Conservation (phyloP, 2,797 vertebrate genomes). For the Eidolon dupreanum region DNA sequence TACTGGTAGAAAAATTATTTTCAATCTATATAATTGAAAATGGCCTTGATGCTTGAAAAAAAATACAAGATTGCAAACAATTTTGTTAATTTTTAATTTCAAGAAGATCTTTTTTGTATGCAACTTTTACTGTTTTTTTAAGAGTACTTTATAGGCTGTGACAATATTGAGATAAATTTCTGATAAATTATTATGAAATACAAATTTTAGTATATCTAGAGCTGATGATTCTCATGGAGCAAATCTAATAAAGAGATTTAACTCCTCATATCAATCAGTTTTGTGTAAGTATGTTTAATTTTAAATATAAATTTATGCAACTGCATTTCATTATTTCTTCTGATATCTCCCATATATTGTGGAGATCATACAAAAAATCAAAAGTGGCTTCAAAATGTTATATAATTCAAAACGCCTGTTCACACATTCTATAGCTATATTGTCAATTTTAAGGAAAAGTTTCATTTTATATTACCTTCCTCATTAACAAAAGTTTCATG, state of each 20-base stretch:
- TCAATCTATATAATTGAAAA: not conserved
- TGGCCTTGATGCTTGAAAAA: not conserved
- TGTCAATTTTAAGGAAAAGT: not conserved
- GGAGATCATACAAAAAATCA: not conserved
- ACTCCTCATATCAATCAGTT: not conserved
- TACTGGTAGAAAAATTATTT: slow-evolving; percentile 7
- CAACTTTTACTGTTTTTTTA: not conserved
- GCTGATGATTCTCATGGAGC: not conserved
- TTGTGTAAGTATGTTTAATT: not conserved
- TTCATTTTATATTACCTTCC: slow-evolving; percentile 21
- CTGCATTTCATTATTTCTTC: not conserved
- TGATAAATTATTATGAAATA: not conserved
- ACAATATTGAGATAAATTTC: not conserved
- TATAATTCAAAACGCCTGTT: not conserved
- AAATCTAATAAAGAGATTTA: not conserved
- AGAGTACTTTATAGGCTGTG: not conserved
- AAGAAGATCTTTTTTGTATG: not conserved
- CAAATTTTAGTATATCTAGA: not conserved
- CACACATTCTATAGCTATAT: not conserved
- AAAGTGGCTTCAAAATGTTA: not conserved
- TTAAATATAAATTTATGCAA: not conserved
- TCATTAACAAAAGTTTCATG: not conserved
- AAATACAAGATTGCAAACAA: not conserved
- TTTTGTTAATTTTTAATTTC: slow-evolving; percentile 35
- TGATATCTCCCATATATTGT: not conserved